Conservation (phyloP, 2,113 vertebrate genomes). For the Paracanthobrama guichenoti region DNA sequence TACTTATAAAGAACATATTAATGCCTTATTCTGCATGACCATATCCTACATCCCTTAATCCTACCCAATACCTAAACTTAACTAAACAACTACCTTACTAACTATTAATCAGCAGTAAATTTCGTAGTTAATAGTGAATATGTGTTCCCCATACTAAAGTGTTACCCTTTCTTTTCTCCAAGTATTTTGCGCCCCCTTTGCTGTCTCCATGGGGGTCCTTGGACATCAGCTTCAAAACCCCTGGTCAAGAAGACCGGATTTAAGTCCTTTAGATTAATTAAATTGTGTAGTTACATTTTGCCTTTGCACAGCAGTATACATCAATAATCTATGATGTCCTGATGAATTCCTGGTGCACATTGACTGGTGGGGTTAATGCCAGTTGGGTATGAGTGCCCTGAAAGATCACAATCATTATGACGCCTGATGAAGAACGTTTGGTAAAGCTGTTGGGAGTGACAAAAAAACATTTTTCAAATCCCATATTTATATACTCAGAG, state of each 20-base stretch:
- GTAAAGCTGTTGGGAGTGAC: not conserved
- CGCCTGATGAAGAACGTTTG: constrained; percentile 2
- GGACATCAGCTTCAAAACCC: not conserved
- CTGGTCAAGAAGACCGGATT: not conserved
- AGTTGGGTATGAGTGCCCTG: not conserved
- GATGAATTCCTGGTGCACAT: not conserved
- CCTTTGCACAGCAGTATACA: not conserved
- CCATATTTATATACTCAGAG: constrained; percentile 17
- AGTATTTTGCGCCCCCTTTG: not conserved
- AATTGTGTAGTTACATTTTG: not conserved
- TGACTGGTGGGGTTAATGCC: constrained; percentile 2
- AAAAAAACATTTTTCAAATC: constrained; percentile 7
- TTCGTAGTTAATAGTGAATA: too few relatives aligned
- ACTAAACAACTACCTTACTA: too few relatives aligned
- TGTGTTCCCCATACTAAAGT: too few relatives aligned
- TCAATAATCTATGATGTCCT: constrained; percentile 4
- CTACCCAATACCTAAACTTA: too few relatives aligned
- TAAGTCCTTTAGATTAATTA: not conserved
- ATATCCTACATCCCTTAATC: too few relatives aligned
- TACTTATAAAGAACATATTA: too few relatives aligned
- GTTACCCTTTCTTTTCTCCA: too few relatives aligned
- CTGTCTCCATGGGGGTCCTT: not conserved
- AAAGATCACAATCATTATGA: constrained; percentile 11
- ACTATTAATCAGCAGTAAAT: too few relatives aligned
- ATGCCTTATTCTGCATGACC: too few relatives aligned